phyloP scores from a whole-genome alignment of 2,113 vertebrate species.

The Pseudorhombus dupliciocellatus region DNA sequence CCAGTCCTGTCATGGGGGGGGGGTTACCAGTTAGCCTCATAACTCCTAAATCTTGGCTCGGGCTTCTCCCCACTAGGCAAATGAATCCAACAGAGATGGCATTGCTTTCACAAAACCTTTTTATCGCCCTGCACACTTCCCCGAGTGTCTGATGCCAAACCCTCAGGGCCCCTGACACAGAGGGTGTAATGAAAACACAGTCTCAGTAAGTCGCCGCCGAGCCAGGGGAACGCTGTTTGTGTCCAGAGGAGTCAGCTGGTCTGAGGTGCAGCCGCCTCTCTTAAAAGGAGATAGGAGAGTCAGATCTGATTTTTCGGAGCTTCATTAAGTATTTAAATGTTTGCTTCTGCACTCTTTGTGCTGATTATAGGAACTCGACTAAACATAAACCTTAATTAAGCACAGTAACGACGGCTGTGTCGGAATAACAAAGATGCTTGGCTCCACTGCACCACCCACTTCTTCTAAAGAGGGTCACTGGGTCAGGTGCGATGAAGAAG shows the following conservation, averaged over 20 bases:
- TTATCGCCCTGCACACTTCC: neutral
- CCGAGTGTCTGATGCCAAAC: neutral
- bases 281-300: neutral
- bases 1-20: constrained; percentile 4
- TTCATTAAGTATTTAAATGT: neutral
- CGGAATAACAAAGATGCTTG: constrained; percentile 21
- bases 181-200: constrained; percentile 1
- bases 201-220: too few species aligned
- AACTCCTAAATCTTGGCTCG: constrained; percentile 21
- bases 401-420: neutral
- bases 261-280: neutral
- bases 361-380: neutral
- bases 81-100: constrained; percentile 6
- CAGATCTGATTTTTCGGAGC: neutral
- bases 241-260: neutral
- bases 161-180: neutral
- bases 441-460: constrained; percentile 10
- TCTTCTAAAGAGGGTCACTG: constrained; percentile 32
- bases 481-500: constrained; percentile 22
- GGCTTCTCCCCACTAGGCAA: constrained; percentile 14
- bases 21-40: neutral
- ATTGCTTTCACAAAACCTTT: constrained; percentile 6
- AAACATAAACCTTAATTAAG: neutral
- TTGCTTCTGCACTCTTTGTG: neutral
- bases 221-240: neutral